Evolutionary conservation across 2,797 vertebrate genomes (phyloP).

Genomic region (Perodicticus potto): DNA sequence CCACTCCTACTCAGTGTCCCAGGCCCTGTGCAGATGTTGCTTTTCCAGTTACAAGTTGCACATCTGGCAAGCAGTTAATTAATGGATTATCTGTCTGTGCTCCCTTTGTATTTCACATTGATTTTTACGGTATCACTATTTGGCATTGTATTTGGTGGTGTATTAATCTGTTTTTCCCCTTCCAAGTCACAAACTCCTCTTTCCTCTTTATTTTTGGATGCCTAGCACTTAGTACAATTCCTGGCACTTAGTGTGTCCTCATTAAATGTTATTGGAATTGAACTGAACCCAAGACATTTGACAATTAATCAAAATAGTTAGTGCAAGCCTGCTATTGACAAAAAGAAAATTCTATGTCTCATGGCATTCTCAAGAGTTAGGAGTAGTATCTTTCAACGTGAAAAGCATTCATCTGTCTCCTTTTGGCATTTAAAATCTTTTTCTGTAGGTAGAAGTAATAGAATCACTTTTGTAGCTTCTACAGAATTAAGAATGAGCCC

Average conservation of each 20-base stretch:
- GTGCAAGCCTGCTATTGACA: not conserved
- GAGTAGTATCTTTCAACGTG: not conserved
- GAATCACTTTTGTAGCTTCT: not conserved
- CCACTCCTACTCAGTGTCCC: not conserved
- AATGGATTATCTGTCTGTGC: not conserved
- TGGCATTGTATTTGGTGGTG: not conserved
- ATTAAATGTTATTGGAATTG: conserved; percentile 40
- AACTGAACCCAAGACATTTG: not conserved
- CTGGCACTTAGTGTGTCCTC: not conserved
- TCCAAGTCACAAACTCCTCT: not conserved
- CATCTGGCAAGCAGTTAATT: not conserved
- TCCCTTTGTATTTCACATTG: not conserved
- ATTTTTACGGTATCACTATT: not conserved
- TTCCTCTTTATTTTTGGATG: not conserved
- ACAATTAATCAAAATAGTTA: conserved; percentile 37
- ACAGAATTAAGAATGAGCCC: not conserved
- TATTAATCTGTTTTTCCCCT: not conserved
- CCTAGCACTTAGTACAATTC: not conserved
- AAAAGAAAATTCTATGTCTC: not conserved
- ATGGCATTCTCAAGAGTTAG: not conserved
- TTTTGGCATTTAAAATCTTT: conserved; percentile 14
- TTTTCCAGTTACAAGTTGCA: not conserved
- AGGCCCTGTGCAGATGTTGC: not conserved
- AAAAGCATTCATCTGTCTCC: not conserved
- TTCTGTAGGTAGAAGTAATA: conserved; percentile 21